Evolutionary conservation across 2,888 invertebrate genomes (phyloP).

Genomic region (Rhodophaea formosa): DNA sequence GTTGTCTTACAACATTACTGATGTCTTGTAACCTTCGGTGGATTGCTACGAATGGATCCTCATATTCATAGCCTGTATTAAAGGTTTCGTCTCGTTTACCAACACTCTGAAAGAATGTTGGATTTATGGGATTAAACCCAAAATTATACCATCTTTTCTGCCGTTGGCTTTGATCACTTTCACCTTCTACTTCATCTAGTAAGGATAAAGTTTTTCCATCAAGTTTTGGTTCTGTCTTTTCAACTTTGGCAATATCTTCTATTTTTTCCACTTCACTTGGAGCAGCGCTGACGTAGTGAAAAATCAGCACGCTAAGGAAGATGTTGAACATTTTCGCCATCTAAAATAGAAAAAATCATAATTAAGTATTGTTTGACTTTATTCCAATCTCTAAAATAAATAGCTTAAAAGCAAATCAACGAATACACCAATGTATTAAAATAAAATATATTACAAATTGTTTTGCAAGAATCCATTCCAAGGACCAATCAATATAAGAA

Average conservation of each 20-base stretch:
- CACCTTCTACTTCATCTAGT: constrained; percentile 28
- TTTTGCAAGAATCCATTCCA: too few species aligned
- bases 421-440: too few species aligned
- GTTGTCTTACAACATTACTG: constrained; percentile 40
- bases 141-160: constrained; percentile 55
- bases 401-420: too few species aligned
- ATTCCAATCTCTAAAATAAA: too few species aligned
- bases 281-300: constrained; percentile 49
- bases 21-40: constrained; percentile 50
- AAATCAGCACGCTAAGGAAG: constrained; percentile 43
- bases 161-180: constrained; percentile 39
- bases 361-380: not conserved
- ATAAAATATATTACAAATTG: too few species aligned
- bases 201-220: constrained; percentile 33
- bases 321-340: constrained; percentile 47
- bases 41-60: constrained; percentile 47
- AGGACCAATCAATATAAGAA: too few species aligned
- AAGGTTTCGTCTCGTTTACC: constrained; percentile 40
- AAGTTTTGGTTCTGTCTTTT: constrained; percentile 35
- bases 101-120: constrained; percentile 36
- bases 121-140: constrained; percentile 43
- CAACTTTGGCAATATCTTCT: constrained; percentile 38
- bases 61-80: constrained; percentile 38
- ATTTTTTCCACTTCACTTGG: constrained; percentile 45
- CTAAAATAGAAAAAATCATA: constrained; percentile 49